phyloP scores from a whole-genome alignment of 2,113 vertebrate species.

The Camelus dromedarius region DNA sequence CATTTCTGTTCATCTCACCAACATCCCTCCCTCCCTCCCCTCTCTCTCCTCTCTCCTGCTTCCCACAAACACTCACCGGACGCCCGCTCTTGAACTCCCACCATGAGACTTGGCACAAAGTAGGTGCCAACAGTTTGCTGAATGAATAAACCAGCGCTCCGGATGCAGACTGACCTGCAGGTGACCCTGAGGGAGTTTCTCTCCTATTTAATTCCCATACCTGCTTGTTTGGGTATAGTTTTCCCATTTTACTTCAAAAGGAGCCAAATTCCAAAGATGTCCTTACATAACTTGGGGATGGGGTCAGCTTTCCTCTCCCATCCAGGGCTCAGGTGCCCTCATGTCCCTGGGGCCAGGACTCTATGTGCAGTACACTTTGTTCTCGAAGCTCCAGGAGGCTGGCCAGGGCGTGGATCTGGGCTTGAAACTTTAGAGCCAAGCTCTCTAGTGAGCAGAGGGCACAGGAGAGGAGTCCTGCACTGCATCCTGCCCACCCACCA shows the following conservation, averaged over 20 bases:
- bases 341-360: neutral
- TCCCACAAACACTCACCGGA: neutral
- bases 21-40: neutral
- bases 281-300: conserved; percentile 37
- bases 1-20: neutral
- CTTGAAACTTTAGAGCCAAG: neutral
- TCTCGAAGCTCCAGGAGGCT: neutral
- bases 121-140: neutral
- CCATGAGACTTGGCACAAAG: neutral
- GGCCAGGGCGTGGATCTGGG: neutral
- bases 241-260: conserved; percentile 51
- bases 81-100: neutral
- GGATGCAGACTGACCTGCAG: conserved; percentile 17
- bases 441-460: neutral
- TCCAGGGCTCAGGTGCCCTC: neutral
- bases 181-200: neutral
- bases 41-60: neutral
- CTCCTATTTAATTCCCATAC: neutral
- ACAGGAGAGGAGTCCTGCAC: neutral
- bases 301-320: conserved; percentile 16
- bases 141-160: neutral
- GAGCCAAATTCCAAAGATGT: conserved; percentile 47
- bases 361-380: neutral
- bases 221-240: neutral
- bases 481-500: neutral